Conservation (phyloP, 2,113 vertebrate species). For the Uropsilus gracilis region DNA sequence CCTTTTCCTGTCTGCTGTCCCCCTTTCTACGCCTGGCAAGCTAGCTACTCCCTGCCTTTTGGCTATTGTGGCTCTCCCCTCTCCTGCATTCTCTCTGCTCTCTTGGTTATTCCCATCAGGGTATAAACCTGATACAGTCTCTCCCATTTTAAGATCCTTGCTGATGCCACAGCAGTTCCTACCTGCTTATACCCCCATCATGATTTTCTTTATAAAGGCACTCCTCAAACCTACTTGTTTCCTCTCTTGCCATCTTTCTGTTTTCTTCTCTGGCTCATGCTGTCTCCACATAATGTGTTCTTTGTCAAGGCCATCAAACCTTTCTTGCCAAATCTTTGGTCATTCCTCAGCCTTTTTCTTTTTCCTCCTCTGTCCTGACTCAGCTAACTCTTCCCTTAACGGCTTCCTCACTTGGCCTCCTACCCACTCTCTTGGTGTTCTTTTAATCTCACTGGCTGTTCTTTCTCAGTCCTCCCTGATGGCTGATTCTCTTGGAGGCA, state of each 20-base stretch:
- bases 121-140: neutral
- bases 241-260: neutral
- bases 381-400: neutral
- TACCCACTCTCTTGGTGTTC: neutral
- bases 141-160: neutral
- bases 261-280: neutral
- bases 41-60: no score
- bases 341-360: neutral
- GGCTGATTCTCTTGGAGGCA: neutral
- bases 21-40: neutral
- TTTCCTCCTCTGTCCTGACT: neutral
- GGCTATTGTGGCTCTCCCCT: neutral
- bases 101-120: neutral
- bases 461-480: neutral
- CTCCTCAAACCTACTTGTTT: neutral
- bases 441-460: neutral
- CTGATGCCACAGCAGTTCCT: rapidly evolving
- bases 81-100: neutral
- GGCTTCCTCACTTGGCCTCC: neutral
- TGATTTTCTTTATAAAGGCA: neutral
- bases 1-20: neutral
- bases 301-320: neutral
- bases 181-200: rapidly evolving
- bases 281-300: neutral
- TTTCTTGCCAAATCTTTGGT: neutral